These are phyloP conservation scores for Caloenas nicobarica DNA, from an alignment of 2,113 vertebrate species.

Conservation along the genomic window DNA sequence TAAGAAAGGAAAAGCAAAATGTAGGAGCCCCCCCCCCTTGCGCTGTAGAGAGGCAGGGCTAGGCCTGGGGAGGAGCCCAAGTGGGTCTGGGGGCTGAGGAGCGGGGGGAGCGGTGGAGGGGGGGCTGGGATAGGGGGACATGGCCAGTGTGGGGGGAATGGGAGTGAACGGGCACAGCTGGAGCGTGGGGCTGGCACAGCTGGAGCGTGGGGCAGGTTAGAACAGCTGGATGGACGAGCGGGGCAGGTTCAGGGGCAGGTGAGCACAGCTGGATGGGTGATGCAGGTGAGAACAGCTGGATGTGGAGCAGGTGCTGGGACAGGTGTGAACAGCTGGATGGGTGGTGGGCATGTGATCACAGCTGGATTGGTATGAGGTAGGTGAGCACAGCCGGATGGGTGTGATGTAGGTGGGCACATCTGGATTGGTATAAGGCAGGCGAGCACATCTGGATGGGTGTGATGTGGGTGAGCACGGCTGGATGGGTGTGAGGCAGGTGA, in stretches of 20 bases:
- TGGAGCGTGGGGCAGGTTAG: background rate
- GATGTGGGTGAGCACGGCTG: background rate
- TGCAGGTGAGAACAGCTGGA: background rate
- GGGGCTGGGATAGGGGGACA: background rate
- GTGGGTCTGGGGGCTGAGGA: too few relatives aligned
- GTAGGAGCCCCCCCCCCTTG: background rate
- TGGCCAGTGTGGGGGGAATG: background rate
- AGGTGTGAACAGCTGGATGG: background rate
- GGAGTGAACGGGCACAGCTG: background rate
- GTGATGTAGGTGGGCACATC: background rate
- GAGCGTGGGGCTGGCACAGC: background rate
- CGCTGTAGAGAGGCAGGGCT: accelerated
- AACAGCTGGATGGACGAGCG: background rate
- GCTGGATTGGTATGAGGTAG: background rate
- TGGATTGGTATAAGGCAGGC: background rate
- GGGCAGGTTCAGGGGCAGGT: background rate
- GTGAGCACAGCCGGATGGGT: background rate
- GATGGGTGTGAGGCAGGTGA: background rate
- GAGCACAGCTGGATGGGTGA: background rate
- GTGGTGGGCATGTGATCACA: background rate
- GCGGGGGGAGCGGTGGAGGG: too few relatives aligned
- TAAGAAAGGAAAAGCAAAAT: background rate
- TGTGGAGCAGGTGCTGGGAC: background rate
- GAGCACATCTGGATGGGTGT: background rate
- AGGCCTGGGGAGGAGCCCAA: background rate